Evolutionary conservation across 2,888 invertebrate species (phyloP).

Genomic region (Drosophila vallismaia): DNA sequence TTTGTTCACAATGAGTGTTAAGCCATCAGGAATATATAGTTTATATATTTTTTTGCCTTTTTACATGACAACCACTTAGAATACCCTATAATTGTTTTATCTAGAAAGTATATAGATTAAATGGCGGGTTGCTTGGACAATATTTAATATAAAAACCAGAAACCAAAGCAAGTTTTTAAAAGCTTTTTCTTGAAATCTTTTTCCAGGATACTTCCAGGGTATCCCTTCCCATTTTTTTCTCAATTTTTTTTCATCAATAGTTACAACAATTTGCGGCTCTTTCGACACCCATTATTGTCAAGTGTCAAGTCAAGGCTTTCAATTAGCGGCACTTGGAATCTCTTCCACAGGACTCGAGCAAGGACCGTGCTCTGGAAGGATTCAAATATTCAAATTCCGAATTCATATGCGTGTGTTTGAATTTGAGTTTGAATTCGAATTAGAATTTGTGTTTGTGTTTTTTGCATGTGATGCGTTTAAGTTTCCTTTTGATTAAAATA

Average conservation of each 20-base stretch:
- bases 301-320: slow-evolving; percentile 43
- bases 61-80: neutral
- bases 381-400: neutral
- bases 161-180: too few species aligned
- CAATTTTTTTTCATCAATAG: neutral
- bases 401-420: slow-evolving; percentile 7
- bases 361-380: neutral
- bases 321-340: slow-evolving; percentile 25
- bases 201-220: neutral
- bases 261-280: neutral
- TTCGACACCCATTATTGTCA: slow-evolving; percentile 23
- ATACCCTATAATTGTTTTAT: neutral
- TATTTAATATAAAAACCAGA: too few species aligned
- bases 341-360: slow-evolving; percentile 4
- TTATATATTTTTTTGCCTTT: neutral
- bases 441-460: slow-evolving; percentile 13
- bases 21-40: neutral
- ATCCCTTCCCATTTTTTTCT: neutral
- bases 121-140: too few species aligned
- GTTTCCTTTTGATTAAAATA: slow-evolving; percentile 40
- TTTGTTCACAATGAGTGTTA: neutral
- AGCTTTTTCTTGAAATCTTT: neutral
- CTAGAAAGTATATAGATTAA: too few species aligned
- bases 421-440: neutral
- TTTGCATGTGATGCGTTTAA: slow-evolving; percentile 28